Base-by-base conservation (phyloP, 2,888 invertebrate genomes). In the Hipparchia sbordonii region DNA sequence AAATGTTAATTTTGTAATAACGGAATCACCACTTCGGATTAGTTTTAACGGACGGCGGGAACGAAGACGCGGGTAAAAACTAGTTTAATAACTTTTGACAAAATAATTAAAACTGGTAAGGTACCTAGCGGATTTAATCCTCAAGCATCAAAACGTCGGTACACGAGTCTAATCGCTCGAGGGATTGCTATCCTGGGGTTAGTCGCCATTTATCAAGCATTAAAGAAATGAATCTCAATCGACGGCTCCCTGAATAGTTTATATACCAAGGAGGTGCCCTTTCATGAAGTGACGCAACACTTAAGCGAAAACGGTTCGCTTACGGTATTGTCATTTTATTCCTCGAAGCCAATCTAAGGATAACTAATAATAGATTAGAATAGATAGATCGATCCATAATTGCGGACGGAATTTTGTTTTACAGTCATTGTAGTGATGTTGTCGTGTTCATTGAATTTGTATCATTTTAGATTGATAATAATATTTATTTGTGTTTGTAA, bases 201-300 rank as follows among this genome's bases (percentile, higher is more conserved):
- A 69, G 71, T 67, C 63, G 65, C 67, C 60, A 67, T 54, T 70
- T 70, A 65, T 75, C 68, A 73, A 68, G 51, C 65, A 73, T 73
- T 71, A 69, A 68, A 71, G 73, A 75, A 73, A 73, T 75, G 71
- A 75, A 73, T 75, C 75, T 72, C 73, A 63, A 72, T 65, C 60
- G 74, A 63, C 51, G 57, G 9, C 8, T 56, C 46, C 52, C 46
- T 70, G 75, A 72, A 75, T 75, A 71, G 57, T 75, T 73, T 72
- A 75, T 71, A 48, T 39, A 39, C 39, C 39, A 33, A 51, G 57
- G 39, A 67, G 60, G 7, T 57, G 60, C 51, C 67, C 51, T 61
- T 69, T 61, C 23, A 39, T 61, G n/a, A 69, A 45, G 46, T 48
- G 48, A 59, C 51, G 56, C 67, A 72, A 72, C 67, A 68, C 63